A percentile compares a stretch with the other conserved stretches of the same genome.
These are phyloP conservation scores for Sanderia malayensis DNA, from an alignment of 30 jellyfish, hydroid and myxozoan genomes.

Conservation along the genomic window DNA sequence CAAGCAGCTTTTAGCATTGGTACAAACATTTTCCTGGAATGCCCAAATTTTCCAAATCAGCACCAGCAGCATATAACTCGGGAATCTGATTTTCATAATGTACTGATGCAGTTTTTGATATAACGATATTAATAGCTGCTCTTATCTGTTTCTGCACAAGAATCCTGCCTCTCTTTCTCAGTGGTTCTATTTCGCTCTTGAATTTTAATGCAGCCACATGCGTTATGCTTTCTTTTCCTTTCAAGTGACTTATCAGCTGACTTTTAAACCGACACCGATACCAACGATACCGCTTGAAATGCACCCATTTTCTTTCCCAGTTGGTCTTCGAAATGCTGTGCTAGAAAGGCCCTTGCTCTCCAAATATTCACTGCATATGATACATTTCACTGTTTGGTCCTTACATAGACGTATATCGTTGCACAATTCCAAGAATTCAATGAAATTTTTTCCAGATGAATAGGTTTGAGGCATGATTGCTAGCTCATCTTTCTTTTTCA, in stretches of 20 bases:
- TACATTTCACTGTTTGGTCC: neutral
- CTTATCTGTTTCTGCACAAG: constrained; percentile 23
- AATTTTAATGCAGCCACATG: neutral
- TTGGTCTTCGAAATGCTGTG: neutral
- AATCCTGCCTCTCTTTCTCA: neutral
- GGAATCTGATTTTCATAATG: constrained; percentile 28
- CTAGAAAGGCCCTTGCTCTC: neutral
- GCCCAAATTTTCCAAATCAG: constrained; percentile 50
- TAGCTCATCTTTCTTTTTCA: neutral
- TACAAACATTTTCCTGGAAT: constrained; percentile 9
- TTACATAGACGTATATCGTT: neutral
- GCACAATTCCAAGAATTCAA: neutral
- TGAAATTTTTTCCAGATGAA: neutral
- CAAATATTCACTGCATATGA: neutral
- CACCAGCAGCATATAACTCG: constrained; percentile 32
- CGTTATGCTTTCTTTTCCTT: neutral
- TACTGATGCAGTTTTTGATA: constrained; percentile 30
- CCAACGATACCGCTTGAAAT: neutral
- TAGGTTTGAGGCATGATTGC: neutral
- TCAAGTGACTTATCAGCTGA: neutral
- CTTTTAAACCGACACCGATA: constrained; percentile 6
- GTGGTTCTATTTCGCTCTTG: neutral
- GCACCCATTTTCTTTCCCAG: neutral
- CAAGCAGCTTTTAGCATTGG: constrained; percentile 11
- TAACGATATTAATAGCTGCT: constrained; percentile 21